Conservation (phyloP, 2,113 vertebrate species). For the Rhombomys opimus region DNA sequence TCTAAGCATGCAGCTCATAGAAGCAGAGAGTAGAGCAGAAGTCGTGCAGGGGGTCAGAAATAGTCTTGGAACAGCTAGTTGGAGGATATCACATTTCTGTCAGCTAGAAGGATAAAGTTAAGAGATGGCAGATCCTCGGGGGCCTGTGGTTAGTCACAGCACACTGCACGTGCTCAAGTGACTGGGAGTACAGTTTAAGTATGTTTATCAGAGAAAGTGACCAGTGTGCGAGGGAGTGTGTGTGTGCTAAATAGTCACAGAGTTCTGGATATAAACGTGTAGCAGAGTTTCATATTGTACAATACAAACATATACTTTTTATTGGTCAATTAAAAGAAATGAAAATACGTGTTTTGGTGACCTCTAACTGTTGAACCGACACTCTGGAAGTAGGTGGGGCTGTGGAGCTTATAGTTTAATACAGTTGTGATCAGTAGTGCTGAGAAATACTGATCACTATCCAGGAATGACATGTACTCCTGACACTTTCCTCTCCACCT, state of each 20-base stretch:
- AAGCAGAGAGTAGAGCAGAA: not conserved
- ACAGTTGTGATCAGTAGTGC: not conserved
- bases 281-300: not conserved
- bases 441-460: not conserved
- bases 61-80: not conserved
- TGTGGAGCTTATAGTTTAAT: not conserved
- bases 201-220: not conserved
- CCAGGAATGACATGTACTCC: not conserved
- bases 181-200: not conserved
- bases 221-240: not conserved
- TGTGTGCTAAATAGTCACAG: not conserved
- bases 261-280: not conserved
- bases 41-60: not conserved
- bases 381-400: not conserved
- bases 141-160: too few relatives aligned
- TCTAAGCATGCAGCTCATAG: not conserved
- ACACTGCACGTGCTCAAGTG: not conserved
- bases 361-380: not conserved
- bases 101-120: not conserved
- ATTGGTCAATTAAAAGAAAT: conserved; percentile 2
- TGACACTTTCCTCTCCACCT: not conserved
- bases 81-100: not conserved
- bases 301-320: not conserved
- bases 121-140: not conserved
- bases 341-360: not conserved